Percentiles rank a stretch among this genome's conserved stretches.
phyloP scores from a whole-genome alignment of 2,888 invertebrate genomes.

The Synergus gifuensis region DNA sequence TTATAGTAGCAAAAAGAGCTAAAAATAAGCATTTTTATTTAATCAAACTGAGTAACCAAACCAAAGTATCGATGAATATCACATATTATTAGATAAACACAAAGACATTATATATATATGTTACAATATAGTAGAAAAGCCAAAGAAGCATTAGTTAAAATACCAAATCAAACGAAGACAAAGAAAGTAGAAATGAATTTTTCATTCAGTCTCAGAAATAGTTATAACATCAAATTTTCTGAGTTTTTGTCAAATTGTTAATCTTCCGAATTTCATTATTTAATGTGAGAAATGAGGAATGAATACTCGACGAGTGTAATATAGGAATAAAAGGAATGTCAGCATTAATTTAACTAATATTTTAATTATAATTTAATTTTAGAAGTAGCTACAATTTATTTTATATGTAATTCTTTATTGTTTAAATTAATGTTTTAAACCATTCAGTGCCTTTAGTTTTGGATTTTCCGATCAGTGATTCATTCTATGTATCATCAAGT shows the following conservation, averaged over 20 bases:
- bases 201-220: background rate
- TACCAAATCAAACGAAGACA: background rate
- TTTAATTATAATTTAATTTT: background rate
- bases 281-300: conserved; percentile 13
- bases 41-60: background rate
- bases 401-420: no score
- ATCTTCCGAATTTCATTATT: conserved; percentile 24
- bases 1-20: background rate
- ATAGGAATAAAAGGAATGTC: conserved; percentile 36
- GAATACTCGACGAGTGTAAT: conserved; percentile 40
- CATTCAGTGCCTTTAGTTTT: no score
- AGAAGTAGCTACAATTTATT: no score
- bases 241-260: background rate
- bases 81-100: no score
- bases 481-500: background rate
- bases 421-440: background rate
- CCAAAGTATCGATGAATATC: background rate
- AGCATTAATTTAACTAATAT: background rate
- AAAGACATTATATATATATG: background rate
- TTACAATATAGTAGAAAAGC: background rate
- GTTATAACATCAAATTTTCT: background rate
- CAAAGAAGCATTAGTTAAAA: background rate
- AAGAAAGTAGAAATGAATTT: background rate
- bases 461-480: background rate
- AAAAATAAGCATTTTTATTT: background rate